These are phyloP conservation scores for Carcina quercana DNA, from an alignment of 2,888 invertebrate species.

Conservation along the genomic window DNA sequence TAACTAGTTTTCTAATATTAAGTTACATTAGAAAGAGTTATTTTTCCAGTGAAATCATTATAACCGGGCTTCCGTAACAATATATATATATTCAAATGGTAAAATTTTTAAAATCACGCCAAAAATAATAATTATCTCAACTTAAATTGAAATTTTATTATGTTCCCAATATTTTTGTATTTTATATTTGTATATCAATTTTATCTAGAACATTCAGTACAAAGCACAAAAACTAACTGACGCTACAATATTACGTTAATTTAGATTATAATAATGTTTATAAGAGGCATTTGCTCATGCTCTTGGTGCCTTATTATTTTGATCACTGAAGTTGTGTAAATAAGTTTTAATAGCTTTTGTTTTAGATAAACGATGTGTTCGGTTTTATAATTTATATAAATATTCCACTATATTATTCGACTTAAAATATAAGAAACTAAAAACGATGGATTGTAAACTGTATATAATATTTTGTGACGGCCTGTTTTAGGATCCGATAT, in stretches of 20 bases:
- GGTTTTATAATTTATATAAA: constrained; percentile 30
- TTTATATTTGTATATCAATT: constrained; percentile 34
- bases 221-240: constrained; percentile 35
- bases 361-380: constrained; percentile 20
- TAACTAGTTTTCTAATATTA: too few relatives aligned
- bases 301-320: constrained; percentile 49
- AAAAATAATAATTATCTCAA: not conserved
- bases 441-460: constrained; percentile 6
- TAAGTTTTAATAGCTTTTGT: constrained; percentile 20
- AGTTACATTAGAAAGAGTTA: too few relatives aligned
- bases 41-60: constrained; percentile 22
- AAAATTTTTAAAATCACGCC: too few relatives aligned
- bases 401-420: constrained; percentile 25
- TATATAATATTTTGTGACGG: constrained; percentile 12
- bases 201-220: constrained; percentile 37
- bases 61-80: constrained; percentile 26
- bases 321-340: constrained; percentile 19
- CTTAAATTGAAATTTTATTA: not conserved
- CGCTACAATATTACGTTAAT: constrained; percentile 11
- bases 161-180: constrained; percentile 20
- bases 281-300: constrained; percentile 34
- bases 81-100: not conserved
- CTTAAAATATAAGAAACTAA: constrained; percentile 4
- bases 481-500: constrained; percentile 8
- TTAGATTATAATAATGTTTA: constrained; percentile 14